A percentile compares a stretch with the other conserved stretches of the same genome.
Evolutionary conservation across 2,113 vertebrate genomes (phyloP).

Genomic region (Poeciliopsis occidentalis): DNA sequence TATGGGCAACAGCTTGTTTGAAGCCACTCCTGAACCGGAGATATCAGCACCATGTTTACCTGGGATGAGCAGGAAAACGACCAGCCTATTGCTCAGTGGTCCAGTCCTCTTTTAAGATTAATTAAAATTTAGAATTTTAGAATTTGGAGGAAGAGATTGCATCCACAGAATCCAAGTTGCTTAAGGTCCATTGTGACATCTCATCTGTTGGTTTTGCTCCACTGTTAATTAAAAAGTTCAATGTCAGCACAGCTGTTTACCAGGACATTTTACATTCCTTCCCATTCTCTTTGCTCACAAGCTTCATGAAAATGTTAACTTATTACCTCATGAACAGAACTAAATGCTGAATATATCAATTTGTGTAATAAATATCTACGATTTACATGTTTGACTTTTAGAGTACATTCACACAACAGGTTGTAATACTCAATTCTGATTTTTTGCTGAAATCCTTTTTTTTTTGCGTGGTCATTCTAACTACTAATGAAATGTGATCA

Average conservation of each 20-base stretch:
- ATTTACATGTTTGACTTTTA: too few relatives aligned
- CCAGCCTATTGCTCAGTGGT: neutral
- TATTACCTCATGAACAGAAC: neutral
- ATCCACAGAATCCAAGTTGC: neutral
- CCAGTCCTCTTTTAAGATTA: neutral
- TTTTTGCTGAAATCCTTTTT: too few relatives aligned
- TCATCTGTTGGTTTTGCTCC: neutral
- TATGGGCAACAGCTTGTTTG: neutral
- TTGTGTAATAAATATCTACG: neutral
- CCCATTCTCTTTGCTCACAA: neutral
- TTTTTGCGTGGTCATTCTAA: too few relatives aligned
- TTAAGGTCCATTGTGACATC: neutral
- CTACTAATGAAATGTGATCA: too few relatives aligned
- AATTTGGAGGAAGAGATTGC: neutral
- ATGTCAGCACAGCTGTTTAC: too few relatives aligned
- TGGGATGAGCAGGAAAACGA: neutral
- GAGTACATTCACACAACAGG: too few relatives aligned
- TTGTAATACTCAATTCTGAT: too few relatives aligned
- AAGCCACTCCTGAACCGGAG: neutral
- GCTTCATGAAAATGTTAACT: neutral
- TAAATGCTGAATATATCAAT: neutral
- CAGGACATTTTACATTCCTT: neutral
- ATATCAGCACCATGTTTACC: neutral
- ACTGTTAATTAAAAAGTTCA: neutral
- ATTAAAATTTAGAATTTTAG: neutral